Evolutionary conservation across 2,888 invertebrate species (phyloP).

Genomic region (Agonum fuliginosum): DNA sequence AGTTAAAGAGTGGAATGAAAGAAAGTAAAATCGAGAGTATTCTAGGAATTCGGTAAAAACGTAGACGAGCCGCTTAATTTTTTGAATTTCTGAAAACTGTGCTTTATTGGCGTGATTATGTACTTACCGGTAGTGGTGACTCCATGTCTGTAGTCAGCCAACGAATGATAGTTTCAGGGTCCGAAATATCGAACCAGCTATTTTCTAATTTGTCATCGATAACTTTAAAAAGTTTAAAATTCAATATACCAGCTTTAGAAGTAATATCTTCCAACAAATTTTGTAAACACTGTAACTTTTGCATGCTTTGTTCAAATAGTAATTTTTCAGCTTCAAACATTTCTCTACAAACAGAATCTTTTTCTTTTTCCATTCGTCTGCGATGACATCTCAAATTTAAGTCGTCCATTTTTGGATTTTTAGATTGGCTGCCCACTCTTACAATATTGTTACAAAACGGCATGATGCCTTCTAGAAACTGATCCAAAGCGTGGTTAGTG

Average conservation of each 20-base stretch:
- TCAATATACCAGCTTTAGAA: slow-evolving; percentile 63
- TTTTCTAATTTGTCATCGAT: slow-evolving; percentile 65
- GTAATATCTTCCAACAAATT: slow-evolving; percentile 4
- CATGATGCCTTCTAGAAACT: slow-evolving; percentile 84
- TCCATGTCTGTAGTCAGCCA: slow-evolving; percentile 62
- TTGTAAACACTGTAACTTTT: slow-evolving; percentile 15
- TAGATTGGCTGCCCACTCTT: slow-evolving; percentile 82
- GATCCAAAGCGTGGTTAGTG: slow-evolving; percentile 92
- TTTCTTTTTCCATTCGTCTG: background rate
- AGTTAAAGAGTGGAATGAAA: too few species aligned
- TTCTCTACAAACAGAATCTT: background rate
- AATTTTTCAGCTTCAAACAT: background rate
- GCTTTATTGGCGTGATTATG: too few species aligned
- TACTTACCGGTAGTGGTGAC: background rate
- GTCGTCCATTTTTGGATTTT: slow-evolving; percentile 75
- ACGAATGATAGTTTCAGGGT: slow-evolving; percentile 60
- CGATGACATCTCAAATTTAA: slow-evolving; percentile 74
- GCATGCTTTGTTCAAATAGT: background rate
- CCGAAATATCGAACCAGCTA: slow-evolving; percentile 70
- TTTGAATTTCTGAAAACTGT: too few species aligned
- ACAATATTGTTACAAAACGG: slow-evolving; percentile 77
- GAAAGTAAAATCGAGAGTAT: too few species aligned
- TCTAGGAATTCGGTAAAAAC: too few species aligned
- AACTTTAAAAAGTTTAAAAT: slow-evolving; percentile 64
- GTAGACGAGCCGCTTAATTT: too few species aligned